Evolutionary conservation across 2,888 invertebrate genomes (phyloP).

Genomic region (Zelleria hepariella): DNA sequence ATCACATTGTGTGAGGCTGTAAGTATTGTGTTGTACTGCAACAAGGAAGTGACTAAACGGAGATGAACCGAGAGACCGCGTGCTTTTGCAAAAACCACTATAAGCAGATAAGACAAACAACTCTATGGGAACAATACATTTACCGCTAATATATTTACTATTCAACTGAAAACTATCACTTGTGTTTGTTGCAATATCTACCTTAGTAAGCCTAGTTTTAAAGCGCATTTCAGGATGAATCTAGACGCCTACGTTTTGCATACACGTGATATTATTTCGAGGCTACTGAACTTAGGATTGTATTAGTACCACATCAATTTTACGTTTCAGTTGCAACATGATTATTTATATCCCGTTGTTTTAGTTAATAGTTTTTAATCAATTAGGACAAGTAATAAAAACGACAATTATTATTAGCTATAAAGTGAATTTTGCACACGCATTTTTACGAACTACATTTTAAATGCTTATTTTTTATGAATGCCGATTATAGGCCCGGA

Average conservation of each 20-base stretch:
- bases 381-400: too few species aligned
- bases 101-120: conserved; percentile 44
- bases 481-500: conserved; percentile 54
- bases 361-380: too few species aligned
- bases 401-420: too few species aligned
- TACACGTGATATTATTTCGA: conserved; percentile 63
- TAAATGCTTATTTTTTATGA: background rate
- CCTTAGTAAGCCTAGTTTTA: conserved; percentile 31
- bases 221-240: conserved; percentile 48
- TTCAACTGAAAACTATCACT: conserved; percentile 31
- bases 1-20: background rate
- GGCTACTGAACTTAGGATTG: conserved; percentile 73
- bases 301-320: conserved; percentile 54
- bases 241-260: conserved; percentile 49
- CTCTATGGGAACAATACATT: background rate
- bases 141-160: conserved; percentile 7
- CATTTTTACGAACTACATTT: background rate
- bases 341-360: too few species aligned
- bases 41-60: conserved; percentile 20
- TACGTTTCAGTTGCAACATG: conserved; percentile 40
- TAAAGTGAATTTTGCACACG: background rate
- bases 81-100: conserved; percentile 23
- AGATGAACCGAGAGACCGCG: background rate
- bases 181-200: conserved; percentile 36
- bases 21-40: conserved; percentile 22